Evolutionary conservation across 2,888 invertebrate species (phyloP).

Genomic region (Sepiola atlantica): DNA sequence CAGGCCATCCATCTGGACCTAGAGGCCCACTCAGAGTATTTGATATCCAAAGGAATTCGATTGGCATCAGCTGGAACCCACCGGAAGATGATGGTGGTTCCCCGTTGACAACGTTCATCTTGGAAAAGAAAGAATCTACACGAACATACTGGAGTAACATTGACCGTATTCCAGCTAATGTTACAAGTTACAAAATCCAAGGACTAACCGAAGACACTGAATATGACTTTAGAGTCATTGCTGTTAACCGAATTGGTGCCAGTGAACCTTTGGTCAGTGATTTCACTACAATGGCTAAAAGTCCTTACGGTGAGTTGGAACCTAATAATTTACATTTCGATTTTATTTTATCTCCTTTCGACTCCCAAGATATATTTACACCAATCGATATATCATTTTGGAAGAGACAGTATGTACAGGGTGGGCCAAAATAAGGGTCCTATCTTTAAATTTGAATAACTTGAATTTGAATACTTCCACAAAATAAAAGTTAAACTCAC

Average conservation of each 20-base stretch:
- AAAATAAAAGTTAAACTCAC: too few relatives aligned
- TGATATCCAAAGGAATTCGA: slow-evolving; percentile 65
- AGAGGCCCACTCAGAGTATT: slow-evolving; percentile 67
- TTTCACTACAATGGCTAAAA: slow-evolving; percentile 44
- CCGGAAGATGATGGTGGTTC: slow-evolving; percentile 91
- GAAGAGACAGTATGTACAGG: too few relatives aligned
- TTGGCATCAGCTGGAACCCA: slow-evolving; percentile 77
- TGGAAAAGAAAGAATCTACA: slow-evolving; percentile 69
- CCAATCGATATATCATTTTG: too few relatives aligned
- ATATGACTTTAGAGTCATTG: slow-evolving; percentile 63
- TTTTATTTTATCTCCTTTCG: too few relatives aligned
- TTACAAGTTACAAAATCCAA: slow-evolving; percentile 67
- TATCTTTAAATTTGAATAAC: too few relatives aligned
- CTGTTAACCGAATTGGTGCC: slow-evolving; percentile 70
- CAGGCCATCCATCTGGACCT: slow-evolving; percentile 66
- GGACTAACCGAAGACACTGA: slow-evolving; percentile 74
- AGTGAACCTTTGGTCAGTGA: slow-evolving; percentile 79
- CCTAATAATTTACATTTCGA: neutral
- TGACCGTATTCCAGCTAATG: slow-evolving; percentile 85
- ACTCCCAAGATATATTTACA: too few relatives aligned
- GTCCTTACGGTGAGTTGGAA: slow-evolving; percentile 49
- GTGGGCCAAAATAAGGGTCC: too few relatives aligned
- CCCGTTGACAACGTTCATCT: slow-evolving; percentile 76
- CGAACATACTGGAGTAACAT: slow-evolving; percentile 83
- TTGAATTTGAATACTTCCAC: too few relatives aligned